Base-by-base conservation (phyloP, 2,888 invertebrate genomes). In the Pelosia muscerda region DNA sequence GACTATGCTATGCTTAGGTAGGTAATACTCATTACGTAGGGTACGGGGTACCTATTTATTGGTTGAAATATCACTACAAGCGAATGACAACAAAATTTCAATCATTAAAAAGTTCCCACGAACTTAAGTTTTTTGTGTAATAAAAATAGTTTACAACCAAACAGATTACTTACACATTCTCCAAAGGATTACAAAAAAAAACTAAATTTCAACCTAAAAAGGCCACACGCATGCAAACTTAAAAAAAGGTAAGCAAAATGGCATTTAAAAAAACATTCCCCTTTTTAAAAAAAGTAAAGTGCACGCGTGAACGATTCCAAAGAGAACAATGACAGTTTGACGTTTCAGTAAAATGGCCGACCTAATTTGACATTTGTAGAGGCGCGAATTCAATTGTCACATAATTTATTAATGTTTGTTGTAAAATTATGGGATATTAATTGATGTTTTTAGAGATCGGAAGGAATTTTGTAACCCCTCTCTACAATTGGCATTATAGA, bases 311-410 rank as follows among this genome's bases (percentile, higher is more conserved):
- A 90, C 90, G 91, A 89, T 88, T 83, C 86, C 84, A 77, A 92
- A 90, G 86, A 87, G 75, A 77, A 81, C 73, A 79, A 81, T 67
- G 72, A 80, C 83, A 82, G 84, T 84, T 85, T 84, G 87, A 90
- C 91, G 88, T 89, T 90, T 84, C 86, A 83, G 86, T 82, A 88
- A 86, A 87, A 93, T 91, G 92, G 91, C 90, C 84, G 90, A 83
- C 82, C 92, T 93, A 93, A 94, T 94, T 92, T 93, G 94, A 93
- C 92, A 91, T 92, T 91, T 86, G 90, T 92, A 92, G 92, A 91
- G 89, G 93, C 93, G 92, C 90, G 86, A 90, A 90, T 90, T 90
- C 90, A 90, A 92, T 93, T 93, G 92, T 91, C 86, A 82, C 79
- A 85, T 93, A 92, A 94, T 94, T 93, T 94, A 94, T 94, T 81